phyloP scores from a whole-genome alignment of 2,888 invertebrate genomes.

The Crioceris asparagi region DNA sequence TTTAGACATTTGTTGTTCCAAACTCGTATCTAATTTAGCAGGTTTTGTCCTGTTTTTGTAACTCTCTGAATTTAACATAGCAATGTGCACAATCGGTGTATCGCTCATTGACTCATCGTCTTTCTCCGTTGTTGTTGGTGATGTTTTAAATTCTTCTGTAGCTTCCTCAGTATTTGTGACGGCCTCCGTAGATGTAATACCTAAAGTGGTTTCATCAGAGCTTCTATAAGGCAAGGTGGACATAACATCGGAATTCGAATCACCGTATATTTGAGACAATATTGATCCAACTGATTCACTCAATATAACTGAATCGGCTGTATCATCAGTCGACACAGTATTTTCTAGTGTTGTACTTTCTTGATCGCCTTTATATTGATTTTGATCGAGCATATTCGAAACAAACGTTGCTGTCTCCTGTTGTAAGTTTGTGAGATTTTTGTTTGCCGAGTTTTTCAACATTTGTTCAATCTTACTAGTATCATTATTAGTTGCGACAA shows the following conservation, averaged over 20 bases:
- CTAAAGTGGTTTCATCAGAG: too few relatives aligned
- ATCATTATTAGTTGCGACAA: slow-evolving; percentile 18
- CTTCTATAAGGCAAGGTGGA: too few relatives aligned
- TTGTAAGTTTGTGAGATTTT: slow-evolving; percentile 22
- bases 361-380: slow-evolving; percentile 7
- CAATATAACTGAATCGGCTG: slow-evolving; percentile 10
- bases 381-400: slow-evolving; percentile 17
- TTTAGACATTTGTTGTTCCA: too few relatives aligned
- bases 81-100: background rate
- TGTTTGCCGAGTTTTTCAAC: slow-evolving; percentile 17
- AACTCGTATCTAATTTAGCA: background rate
- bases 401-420: slow-evolving; percentile 24
- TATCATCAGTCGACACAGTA: slow-evolving; percentile 1
- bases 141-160: background rate
- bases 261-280: slow-evolving; percentile 26
- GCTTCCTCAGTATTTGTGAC: background rate
- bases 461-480: slow-evolving; percentile 21
- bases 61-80: background rate
- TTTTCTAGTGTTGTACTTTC: slow-evolving; percentile 7
- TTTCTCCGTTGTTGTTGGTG: background rate
- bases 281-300: slow-evolving; percentile 27
- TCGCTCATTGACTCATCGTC: background rate
- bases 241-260: too few relatives aligned
- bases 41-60: background rate
- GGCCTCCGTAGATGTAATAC: too few relatives aligned